Conservation (phyloP, 2,113 vertebrate species). For the Megaceryle maxima region DNA sequence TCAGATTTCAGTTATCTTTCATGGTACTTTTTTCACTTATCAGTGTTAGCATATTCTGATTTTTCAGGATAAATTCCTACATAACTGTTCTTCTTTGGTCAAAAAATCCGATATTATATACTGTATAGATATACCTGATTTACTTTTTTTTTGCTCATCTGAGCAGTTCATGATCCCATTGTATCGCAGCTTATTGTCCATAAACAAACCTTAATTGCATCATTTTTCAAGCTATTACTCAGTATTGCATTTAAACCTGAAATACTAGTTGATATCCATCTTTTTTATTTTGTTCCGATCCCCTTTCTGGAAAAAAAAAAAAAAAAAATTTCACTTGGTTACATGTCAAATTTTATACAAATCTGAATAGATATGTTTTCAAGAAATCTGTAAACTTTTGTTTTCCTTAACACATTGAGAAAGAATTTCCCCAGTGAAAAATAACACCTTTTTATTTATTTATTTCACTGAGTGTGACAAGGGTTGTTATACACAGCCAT, state of each 20-base stretch:
- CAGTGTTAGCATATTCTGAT: not conserved
- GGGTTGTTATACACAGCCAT: not conserved
- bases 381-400: not conserved
- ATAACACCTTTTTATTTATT: not conserved
- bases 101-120: not conserved
- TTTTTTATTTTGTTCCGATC: not conserved
- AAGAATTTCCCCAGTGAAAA: not conserved
- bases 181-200: not conserved
- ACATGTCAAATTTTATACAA: not conserved
- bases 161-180: not conserved
- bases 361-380: not conserved
- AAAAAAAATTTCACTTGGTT: fast-evolving
- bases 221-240: conserved; percentile 17
- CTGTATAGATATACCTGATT: not conserved
- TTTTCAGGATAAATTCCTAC: not conserved
- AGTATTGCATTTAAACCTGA: not conserved
- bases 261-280: not conserved
- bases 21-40: not conserved
- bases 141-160: not conserved
- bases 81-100: not conserved
- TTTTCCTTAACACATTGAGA: not conserved
- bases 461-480: not conserved
- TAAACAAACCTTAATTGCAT: not conserved
- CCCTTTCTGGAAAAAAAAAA: not conserved
- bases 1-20: not conserved